Evolutionary conservation across 2,888 invertebrate genomes (phyloP).

Genomic region (Carcina quercana): DNA sequence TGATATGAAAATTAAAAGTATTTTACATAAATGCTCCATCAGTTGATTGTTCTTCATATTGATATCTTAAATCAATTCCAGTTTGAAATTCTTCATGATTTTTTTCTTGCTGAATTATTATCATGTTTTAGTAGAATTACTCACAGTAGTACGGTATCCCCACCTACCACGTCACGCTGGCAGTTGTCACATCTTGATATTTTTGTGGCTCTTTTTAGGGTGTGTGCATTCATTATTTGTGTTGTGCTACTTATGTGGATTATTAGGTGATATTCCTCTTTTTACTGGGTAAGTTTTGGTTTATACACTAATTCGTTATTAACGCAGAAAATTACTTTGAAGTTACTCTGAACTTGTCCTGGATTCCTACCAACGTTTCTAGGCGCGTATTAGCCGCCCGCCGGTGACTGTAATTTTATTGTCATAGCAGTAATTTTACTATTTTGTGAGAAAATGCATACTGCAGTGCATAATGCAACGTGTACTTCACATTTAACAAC

Average conservation of each 20-base stretch:
- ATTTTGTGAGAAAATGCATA: conserved; percentile 38
- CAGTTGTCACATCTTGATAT: conserved; percentile 72
- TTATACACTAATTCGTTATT: conserved; percentile 8
- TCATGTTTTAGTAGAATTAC: no score
- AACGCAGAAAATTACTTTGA: conserved; percentile 12
- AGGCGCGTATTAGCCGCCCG: conserved; percentile 31
- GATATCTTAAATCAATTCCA: no score
- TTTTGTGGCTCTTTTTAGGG: conserved; percentile 70
- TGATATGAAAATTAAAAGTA: no score
- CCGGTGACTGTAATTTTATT: conserved; percentile 55
- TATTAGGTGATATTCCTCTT: conserved; percentile 70
- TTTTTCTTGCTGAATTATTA: no score
- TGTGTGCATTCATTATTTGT: conserved; percentile 73
- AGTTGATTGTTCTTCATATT: no score
- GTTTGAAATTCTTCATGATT: no score
- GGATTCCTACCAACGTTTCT: conserved; percentile 29
- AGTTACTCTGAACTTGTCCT: conserved; percentile 20
- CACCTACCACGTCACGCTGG: conserved; percentile 70
- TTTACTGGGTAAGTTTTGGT: conserved; percentile 56
- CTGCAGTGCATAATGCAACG: conserved; percentile 19
- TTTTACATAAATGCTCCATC: no score
- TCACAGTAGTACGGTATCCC: conserved; percentile 35
- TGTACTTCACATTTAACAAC: conserved; percentile 18
- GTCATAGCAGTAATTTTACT: conserved; percentile 31
- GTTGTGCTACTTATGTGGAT: conserved; percentile 75